phyloP scores from a whole-genome alignment of 1,140 invertebrate species.

The Calliopsis andreniformis region DNA sequence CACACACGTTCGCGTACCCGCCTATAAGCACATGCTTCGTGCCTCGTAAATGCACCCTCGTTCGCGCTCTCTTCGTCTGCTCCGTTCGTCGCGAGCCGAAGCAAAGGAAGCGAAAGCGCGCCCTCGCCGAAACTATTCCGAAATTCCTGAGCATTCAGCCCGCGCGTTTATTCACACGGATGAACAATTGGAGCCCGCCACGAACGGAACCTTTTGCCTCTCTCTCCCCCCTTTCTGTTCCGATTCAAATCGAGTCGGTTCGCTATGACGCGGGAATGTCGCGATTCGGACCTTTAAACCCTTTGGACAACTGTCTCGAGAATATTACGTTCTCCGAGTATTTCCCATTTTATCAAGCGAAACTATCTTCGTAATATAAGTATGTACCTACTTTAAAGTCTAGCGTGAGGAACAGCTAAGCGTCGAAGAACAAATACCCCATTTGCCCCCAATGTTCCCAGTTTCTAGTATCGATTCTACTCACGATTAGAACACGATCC shows the following conservation, averaged over 20 bases:
- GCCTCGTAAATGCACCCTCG: constrained; percentile 49
- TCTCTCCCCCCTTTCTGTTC: neutral
- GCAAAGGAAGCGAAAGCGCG: neutral
- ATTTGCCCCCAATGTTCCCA: too few species aligned
- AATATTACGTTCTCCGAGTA: too few species aligned
- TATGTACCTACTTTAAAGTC: too few species aligned
- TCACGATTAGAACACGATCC: constrained; percentile 4
- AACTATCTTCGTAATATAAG: too few species aligned
- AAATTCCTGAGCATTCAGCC: constrained; percentile 48
- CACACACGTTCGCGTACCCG: neutral
- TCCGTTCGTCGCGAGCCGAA: neutral
- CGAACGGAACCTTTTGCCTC: neutral
- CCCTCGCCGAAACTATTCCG: constrained; percentile 43
- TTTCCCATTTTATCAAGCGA: too few species aligned
- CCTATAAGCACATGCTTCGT: neutral
- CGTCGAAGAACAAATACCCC: too few species aligned
- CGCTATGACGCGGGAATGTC: constrained; percentile 8
- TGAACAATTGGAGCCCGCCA: constrained; percentile 37
- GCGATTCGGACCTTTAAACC: constrained; percentile 6
- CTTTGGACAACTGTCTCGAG: neutral
- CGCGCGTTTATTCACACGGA: constrained; percentile 48
- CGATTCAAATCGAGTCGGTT: neutral
- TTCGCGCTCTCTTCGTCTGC: neutral
- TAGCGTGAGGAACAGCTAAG: constrained; percentile 11
- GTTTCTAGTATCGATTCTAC: too few species aligned